phyloP scores from a whole-genome alignment of 2,113 vertebrate species.

The Gasterosteus aculeatus region DNA sequence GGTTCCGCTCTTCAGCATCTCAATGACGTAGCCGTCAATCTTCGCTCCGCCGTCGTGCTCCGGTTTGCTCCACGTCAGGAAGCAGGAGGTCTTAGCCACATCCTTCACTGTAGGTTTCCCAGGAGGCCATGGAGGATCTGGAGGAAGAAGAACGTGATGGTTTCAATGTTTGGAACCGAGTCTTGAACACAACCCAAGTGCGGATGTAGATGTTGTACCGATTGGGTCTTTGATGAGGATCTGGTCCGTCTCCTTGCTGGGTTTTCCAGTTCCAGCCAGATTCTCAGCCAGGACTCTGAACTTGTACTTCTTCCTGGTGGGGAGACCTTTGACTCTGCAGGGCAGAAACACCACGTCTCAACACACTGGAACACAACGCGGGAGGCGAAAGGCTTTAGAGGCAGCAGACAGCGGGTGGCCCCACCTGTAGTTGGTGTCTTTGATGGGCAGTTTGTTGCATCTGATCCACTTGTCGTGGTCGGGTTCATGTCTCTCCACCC shows the following conservation, averaged over 20 bases:
- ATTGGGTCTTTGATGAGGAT: constrained; percentile 98
- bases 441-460: constrained; percentile 96
- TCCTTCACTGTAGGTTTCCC: constrained; percentile 95
- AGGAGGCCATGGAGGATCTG: constrained; percentile 98
- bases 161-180: background rate
- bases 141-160: background rate
- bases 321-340: constrained; percentile 93
- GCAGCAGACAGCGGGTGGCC: background rate
- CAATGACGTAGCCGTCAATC: constrained; percentile 93
- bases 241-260: constrained; percentile 92
- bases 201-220: constrained; percentile 77
- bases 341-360: background rate
- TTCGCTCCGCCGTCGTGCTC: constrained; percentile 98
- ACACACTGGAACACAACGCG: background rate
- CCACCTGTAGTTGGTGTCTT: constrained; percentile 93
- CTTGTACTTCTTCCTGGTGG: constrained; percentile 98
- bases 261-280: constrained; percentile 95
- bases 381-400: background rate
- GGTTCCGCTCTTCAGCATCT: constrained; percentile 95
- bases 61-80: constrained; percentile 93
- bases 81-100: constrained; percentile 90
- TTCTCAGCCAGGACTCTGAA: constrained; percentile 98
- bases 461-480: constrained; percentile 93
- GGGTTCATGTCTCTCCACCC: constrained; percentile 95
- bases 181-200: background rate